Conservation (phyloP, 1,140 invertebrate genomes). For the Zaprionus ghesquierei region DNA sequence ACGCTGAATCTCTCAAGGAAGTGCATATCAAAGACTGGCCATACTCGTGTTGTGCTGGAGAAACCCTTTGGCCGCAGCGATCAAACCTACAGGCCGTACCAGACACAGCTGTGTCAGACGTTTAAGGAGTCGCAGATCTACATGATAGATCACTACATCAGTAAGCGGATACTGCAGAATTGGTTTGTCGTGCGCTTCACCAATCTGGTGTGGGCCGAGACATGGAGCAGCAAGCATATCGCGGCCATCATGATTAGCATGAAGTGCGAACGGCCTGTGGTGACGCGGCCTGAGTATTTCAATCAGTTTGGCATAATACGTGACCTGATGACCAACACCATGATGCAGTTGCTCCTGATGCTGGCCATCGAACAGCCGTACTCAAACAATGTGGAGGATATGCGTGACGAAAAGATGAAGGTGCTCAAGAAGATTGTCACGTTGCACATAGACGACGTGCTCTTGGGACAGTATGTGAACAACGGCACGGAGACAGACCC, state of each 20-base stretch:
- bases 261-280: conserved; percentile 48
- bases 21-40: conserved; percentile 44
- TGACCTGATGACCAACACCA: conserved; percentile 63
- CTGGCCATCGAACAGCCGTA: conserved; percentile 62
- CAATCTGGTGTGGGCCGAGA: conserved; percentile 56
- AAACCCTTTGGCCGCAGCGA: conserved; percentile 63
- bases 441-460: conserved; percentile 40
- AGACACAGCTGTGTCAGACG: conserved; percentile 47
- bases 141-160: conserved; percentile 61
- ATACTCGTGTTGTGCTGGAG: conserved; percentile 52
- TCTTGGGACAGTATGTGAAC: conserved; percentile 60
- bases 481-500: conserved; percentile 50
- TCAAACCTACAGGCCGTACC: conserved; percentile 36
- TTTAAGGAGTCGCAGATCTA: conserved; percentile 67
- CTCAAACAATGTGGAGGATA: conserved; percentile 43
- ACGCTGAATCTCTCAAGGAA: conserved; percentile 49
- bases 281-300: conserved; percentile 48
- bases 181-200: conserved; percentile 53
- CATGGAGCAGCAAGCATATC: conserved; percentile 53
- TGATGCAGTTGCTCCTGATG: conserved; percentile 59
- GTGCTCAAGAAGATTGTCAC: conserved; percentile 47
- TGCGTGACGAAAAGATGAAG: conserved; percentile 48
- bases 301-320: conserved; percentile 61
- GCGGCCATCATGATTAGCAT: conserved; percentile 61
- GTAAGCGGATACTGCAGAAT: conserved; percentile 49